Evolutionary conservation across 2,797 vertebrate genomes (phyloP), one percentile per base, ranked within the genome.

Genomic region (Bradypodion pumilum): DNA sequence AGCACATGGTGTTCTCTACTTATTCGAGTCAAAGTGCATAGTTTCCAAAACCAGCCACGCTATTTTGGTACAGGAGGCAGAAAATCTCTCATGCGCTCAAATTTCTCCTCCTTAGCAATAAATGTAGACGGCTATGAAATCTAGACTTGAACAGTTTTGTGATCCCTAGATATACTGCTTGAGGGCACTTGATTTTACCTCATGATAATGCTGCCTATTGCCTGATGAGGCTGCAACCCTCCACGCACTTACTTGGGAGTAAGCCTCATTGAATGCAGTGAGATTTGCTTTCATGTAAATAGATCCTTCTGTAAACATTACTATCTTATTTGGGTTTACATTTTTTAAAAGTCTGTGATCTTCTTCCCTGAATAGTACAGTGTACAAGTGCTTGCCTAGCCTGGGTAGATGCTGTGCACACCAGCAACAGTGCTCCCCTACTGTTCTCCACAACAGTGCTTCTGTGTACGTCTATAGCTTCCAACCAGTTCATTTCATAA

Each of bases 401-500:
- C 46, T 68, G 5, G 40, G 74, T 68, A 76, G 63, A 46, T 42
- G 27, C 32, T 35, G 62, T 79, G 42, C 27, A 46, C 23, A 60
- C 65, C 66, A 62, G 73, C 74, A 70, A 69, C 42, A 81, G 52
- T 12, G 82, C n/a, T 3, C 70, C 56, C 84, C 78, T 32, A 59
- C 73, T 81, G 73, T 76, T 76, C 15, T 1, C 44, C 56, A 76
- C 72, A 46, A 68, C 78, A 40, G 40, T 9, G 13, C 52, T 81
- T 69, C 73, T 40, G 5, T 62, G 78, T 76, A 70, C 66, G 13
- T 49, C 84, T 70, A 60, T 75, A 73, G 68, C 76, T 80, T 76
- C 78, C 66, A 37, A 56, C 52, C 7, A 78, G 66, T 56, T 76
- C 42, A 46, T 76, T 85, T 85, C 44, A 40, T 66, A 81, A 80